Percentiles rank a stretch among this genome's conserved stretches.
Evolutionary conservation across 2,888 invertebrate species (phyloP).

Genomic region (Thera obeliscata): DNA sequence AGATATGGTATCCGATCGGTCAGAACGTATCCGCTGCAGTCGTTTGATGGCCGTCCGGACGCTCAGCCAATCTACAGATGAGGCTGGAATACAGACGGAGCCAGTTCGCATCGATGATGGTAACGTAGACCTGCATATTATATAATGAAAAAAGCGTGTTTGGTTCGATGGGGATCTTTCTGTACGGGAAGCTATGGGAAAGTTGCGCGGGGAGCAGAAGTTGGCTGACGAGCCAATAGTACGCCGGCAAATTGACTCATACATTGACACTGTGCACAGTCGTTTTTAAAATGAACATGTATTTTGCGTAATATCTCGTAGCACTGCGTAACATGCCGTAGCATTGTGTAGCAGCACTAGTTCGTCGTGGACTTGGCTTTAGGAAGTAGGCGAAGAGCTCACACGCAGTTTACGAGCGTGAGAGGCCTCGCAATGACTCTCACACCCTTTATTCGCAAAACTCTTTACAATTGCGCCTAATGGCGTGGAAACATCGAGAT

Average conservation of each 20-base stretch:
- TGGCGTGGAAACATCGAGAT: conserved; percentile 57
- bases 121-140: neutral
- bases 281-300: too few species aligned
- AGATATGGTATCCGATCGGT: conserved; percentile 13
- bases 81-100: conserved; percentile 42
- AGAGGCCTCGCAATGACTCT: conserved; percentile 42
- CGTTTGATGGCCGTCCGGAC: conserved; percentile 49
- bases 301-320: neutral
- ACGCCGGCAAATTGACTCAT: too few species aligned
- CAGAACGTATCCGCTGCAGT: conserved; percentile 48
- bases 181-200: too few species aligned
- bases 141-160: too few species aligned
- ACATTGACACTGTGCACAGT: too few species aligned
- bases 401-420: conserved; percentile 36
- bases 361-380: conserved; percentile 12
- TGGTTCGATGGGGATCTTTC: too few species aligned
- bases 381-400: conserved; percentile 33
- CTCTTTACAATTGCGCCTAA: conserved; percentile 56
- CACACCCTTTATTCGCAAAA: conserved; percentile 47
- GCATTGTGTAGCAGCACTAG: too few species aligned
- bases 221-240: too few species aligned
- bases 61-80: conserved; percentile 43
- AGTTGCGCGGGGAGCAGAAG: too few species aligned
- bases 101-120: conserved; percentile 19
- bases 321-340: conserved; percentile 6